Base-by-base conservation (phyloP, 2,113 vertebrate genomes). In the Lophochroa leadbeateri region DNA sequence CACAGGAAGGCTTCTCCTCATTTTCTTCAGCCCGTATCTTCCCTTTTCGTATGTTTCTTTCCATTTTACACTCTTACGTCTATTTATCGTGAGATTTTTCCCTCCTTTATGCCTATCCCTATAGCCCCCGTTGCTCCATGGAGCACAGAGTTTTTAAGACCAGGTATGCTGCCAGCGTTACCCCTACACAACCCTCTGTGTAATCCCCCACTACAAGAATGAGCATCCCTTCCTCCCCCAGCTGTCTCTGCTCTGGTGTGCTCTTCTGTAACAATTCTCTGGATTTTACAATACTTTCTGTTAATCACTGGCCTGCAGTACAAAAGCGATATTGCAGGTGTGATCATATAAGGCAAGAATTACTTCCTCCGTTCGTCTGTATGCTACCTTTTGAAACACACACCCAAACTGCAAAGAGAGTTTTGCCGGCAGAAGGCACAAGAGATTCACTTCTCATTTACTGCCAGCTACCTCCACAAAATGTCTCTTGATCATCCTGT, bases 131-230 rank as follows among this genome's bases (percentile, higher is more conserved):
- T 46, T 44, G 17, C 33, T 84, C 31, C 28, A 23, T 7, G 31
- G 28, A 29, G 15, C 41, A 37, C 27, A 63, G 28, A 67, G 4
- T 9, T 79, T 65, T 71, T 28, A 44, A 71, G 65, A 50, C 4
- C 2, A 2, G n/a, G 4, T 23, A 4, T 28, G n/a, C 27, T 76
- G 57, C 31, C 64, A 77, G 41, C 0, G 0, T 20, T 31, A n/a
- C 43, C 41, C 46, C 37, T 64, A 43, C 74, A 8, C 35, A 27
- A 43, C 9, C 17, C 9, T 0, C 8, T 17, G 0, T 6, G 21
- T 43, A 10, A 5, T 8, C 2, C 11, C 4, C 13, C 19, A 9
- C 11, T 17, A 24, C 39, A 16, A 3, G 37, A 60, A 79, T 11
- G 28, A 61, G 37, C 55, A 90, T 46, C 49, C 21, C 43, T 79